These are phyloP conservation scores for Heliocidaris tuberculata DNA, from an alignment of 35 echinoderm and acorn worm species.

Conservation along the genomic window DNA sequence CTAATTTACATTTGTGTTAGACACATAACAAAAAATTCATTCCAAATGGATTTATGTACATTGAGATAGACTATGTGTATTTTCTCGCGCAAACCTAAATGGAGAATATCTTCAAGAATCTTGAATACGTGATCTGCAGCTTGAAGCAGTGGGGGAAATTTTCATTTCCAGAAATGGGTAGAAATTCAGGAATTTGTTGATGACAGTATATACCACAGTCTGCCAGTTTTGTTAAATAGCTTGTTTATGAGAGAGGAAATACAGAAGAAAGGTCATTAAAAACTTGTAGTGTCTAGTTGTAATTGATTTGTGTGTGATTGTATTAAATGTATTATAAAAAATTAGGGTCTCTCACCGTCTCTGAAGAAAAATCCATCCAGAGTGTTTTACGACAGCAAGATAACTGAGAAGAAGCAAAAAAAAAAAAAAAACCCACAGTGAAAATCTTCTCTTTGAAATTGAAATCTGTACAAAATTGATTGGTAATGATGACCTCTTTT, in stretches of 20 bases:
- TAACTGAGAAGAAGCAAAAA: too few relatives aligned
- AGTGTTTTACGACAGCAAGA: too few relatives aligned
- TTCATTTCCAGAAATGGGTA: neutral
- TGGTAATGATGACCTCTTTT: too few relatives aligned
- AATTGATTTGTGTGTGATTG: neutral
- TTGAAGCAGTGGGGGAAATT: neutral
- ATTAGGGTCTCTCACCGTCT: too few relatives aligned
- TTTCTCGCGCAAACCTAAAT: too few relatives aligned
- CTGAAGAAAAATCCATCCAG: too few relatives aligned
- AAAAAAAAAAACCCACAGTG: too few relatives aligned
- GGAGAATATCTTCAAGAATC: too few relatives aligned
- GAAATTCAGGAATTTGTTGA: neutral
- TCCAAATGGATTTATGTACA: neutral
- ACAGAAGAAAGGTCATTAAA: neutral
- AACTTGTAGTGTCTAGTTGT: neutral
- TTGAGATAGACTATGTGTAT: neutral
- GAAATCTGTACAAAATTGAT: too few relatives aligned
- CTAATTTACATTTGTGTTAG: slow-evolving; percentile 9
- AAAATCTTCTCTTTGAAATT: too few relatives aligned
- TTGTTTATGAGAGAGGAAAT: neutral
- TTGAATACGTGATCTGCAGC: neutral
- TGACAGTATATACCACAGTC: neutral
- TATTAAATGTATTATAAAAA: too few relatives aligned
- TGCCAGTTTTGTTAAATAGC: neutral
- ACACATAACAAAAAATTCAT: neutral